Conservation (phyloP, 2,113 vertebrate genomes). For the Festucalex cinctus region DNA sequence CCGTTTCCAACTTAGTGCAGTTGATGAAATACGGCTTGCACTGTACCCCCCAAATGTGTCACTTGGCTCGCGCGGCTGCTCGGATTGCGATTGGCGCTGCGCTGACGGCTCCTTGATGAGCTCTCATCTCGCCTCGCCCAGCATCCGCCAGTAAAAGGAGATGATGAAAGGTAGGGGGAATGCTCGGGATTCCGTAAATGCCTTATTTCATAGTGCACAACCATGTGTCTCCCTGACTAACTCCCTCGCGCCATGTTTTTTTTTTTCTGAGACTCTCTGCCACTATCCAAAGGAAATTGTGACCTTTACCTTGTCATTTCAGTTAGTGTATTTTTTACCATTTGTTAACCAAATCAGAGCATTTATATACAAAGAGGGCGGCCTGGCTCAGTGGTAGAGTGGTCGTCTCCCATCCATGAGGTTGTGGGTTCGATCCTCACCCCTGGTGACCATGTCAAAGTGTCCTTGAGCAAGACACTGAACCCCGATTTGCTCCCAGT, state of each 20-base stretch:
- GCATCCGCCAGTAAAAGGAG: conserved; percentile 54
- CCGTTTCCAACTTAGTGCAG: neutral
- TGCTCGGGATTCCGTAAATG: conserved; percentile 52
- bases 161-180: conserved; percentile 39
- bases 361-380: too few species aligned
- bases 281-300: conserved; percentile 47
- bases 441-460: too few species aligned
- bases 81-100: conserved; percentile 51
- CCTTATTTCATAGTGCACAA: conserved; percentile 54
- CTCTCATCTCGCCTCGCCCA: conserved; percentile 64
- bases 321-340: conserved; percentile 37
- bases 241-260: conserved; percentile 8
- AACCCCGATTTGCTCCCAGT: too few species aligned
- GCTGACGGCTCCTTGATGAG: conserved; percentile 68
- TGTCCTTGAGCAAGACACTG: too few species aligned
- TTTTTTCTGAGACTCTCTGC: neutral
- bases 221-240: too few species aligned
- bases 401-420: too few species aligned
- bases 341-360: conserved; percentile 4
- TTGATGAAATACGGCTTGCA: conserved; percentile 52
- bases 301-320: conserved; percentile 27
- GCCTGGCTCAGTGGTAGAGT: too few species aligned
- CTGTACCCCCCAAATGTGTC: conserved; percentile 63
- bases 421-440: too few species aligned
- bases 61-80: conserved; percentile 45